Base-by-base conservation (phyloP, 1,140 invertebrate genomes). In the Andricus grossulariae region DNA sequence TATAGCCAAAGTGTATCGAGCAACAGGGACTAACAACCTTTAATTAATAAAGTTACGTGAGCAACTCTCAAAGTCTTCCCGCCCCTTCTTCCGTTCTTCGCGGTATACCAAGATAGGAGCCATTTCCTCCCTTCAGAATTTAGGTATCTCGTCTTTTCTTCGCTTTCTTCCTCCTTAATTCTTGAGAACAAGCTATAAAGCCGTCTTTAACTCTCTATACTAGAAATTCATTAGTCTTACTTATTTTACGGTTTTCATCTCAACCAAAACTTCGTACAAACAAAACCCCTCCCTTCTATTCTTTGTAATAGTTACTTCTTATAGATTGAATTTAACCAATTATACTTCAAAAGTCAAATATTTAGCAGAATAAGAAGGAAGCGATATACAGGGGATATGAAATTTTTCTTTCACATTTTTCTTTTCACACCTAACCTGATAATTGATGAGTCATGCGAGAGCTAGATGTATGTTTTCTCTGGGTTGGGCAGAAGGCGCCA, bases 41-140 rank as follows among this genome's bases (percentile, higher is more conserved):
- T 90, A 90, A 90, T 91, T 90, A 91, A 89, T 90, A 91, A 91
- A 91, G 89, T 91, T 91, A 89, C 86, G 84, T 84, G 85, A 88
- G 87, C 88, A 90, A 89, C 86, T 88, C 83, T 88, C 83, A 83
- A 89, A 89, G 87, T 88, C 84, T 87, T 85, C 76, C 16, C 73
- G 78, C 51, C 78, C 55, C 57, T 71, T 72, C 75, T 75, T 70
- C 80, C 79, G 49, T 55, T 71, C 73, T 76, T 75, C 71, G 78
- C 80, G 39, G 74, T 72, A 71, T 79, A 80, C 75, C 73, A 78
- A 81, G 77, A 84, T 76, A 80, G 80, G 80, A 83, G 82, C 80
- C 77, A 87, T 84, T 82, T 83, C 82, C 80, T 85, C 78, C 76
- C 84, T 77, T 79, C 79, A 81, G 84, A 89, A 88, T 89, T 87